Conservation (phyloP, 1,140 invertebrate genomes). For the Asobara japonica region DNA sequence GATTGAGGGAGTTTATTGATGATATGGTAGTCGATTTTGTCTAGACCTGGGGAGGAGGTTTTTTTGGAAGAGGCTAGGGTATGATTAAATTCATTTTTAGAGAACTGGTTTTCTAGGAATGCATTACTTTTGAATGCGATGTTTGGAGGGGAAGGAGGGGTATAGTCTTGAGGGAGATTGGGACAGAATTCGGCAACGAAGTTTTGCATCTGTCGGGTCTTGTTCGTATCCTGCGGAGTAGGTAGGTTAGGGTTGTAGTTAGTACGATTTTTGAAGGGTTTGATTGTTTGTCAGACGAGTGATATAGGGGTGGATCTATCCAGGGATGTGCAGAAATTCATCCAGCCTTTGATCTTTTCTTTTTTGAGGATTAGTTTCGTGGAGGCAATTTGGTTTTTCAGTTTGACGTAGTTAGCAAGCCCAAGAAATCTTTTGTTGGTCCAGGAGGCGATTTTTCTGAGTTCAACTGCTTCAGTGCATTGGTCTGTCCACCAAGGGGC, state of each 20-base stretch:
- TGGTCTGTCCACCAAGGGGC: conserved; percentile 12
- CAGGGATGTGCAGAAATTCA: neutral
- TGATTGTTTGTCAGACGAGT: neutral
- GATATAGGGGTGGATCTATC: neutral
- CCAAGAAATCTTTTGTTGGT: neutral
- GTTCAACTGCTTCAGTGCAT: neutral
- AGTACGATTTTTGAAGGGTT: neutral
- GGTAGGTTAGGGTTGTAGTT: neutral
- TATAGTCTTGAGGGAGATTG: neutral
- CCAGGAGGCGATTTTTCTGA: neutral
- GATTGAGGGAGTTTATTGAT: neutral
- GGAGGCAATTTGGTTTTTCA: neutral
- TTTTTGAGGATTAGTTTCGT: neutral
- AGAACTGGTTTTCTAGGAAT: neutral
- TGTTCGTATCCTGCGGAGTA: neutral
- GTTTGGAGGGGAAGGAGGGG: neutral
- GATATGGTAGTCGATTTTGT: conserved; percentile 9
- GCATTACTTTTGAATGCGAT: neutral
- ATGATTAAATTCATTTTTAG: neutral
- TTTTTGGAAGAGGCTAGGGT: neutral
- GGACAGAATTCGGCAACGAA: neutral
- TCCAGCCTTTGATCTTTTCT: neutral
- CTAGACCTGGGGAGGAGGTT: neutral
- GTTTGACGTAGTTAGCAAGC: neutral
- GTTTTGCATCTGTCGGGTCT: neutral